phyloP scores from a whole-genome alignment of 2,113 vertebrate species.

The Acanthisitta chloris region DNA sequence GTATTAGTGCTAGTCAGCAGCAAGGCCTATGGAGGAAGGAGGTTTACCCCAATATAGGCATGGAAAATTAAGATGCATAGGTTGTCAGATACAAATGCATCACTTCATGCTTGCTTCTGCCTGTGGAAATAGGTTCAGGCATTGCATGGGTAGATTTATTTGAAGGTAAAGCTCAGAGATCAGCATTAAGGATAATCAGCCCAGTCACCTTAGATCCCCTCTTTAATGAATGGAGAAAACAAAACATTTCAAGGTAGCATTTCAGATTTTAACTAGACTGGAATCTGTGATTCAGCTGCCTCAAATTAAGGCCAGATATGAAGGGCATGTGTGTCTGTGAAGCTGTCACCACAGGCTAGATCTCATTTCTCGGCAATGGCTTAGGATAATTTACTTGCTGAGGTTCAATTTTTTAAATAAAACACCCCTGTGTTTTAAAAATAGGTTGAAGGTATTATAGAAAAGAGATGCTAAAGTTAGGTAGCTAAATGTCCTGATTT shows the following conservation, averaged over 20 bases:
- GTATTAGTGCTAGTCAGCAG: neutral
- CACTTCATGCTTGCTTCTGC: neutral
- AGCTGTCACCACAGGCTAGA: neutral
- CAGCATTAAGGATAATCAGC: neutral
- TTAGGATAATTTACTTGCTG: neutral
- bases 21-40: neutral
- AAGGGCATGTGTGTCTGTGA: neutral
- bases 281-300: neutral
- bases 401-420: neutral
- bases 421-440: neutral
- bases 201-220: neutral
- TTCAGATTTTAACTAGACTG: neutral
- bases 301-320: neutral
- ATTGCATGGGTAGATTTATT: neutral
- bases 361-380: neutral
- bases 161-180: neutral
- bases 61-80: neutral
- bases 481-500: neutral
- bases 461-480: neutral
- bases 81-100: neutral
- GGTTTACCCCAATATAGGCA: neutral
- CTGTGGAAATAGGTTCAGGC: neutral
- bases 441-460: neutral
- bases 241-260: neutral
- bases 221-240: neutral